Conservation (phyloP, 1,140 invertebrate genomes). For the Paramacrobiotus metropolitanus region DNA sequence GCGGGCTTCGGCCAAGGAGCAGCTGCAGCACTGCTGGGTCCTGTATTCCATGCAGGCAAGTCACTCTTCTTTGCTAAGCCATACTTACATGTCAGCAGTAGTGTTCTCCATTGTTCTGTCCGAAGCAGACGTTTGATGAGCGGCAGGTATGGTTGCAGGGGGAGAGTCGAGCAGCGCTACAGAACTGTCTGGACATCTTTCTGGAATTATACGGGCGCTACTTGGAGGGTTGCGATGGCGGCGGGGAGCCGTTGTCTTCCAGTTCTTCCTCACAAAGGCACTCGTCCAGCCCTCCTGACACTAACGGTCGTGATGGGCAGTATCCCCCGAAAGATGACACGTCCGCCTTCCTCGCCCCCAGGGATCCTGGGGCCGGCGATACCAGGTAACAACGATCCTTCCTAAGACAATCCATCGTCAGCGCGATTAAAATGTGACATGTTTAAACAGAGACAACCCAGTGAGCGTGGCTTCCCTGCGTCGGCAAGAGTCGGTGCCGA, state of each 20-base stretch:
- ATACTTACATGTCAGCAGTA: not conserved
- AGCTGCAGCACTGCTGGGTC: not conserved
- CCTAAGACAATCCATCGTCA: too few species aligned
- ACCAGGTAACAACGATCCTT: not conserved
- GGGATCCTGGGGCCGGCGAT: not conserved
- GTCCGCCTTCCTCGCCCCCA: not conserved
- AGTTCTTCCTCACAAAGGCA: not conserved
- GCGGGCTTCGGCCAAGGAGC: not conserved
- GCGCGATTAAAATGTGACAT: not conserved
- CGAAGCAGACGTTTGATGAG: too few species aligned
- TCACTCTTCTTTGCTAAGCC: not conserved
- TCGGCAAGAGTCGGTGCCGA: too few species aligned
- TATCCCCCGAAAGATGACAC: not conserved
- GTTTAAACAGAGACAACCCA: not conserved
- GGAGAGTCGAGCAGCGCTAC: not conserved
- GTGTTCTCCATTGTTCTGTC: not conserved
- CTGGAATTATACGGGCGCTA: not conserved
- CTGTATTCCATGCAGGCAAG: constrained; percentile 3
- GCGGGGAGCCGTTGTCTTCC: not conserved
- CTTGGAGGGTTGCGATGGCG: not conserved
- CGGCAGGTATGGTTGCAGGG: not conserved
- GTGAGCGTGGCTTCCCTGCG: too few species aligned
- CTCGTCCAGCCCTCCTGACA: too few species aligned
- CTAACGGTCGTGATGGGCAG: too few species aligned
- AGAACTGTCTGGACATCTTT: not conserved